Conservation (phyloP, 2,888 invertebrate species). For the Anaspis maculata region DNA sequence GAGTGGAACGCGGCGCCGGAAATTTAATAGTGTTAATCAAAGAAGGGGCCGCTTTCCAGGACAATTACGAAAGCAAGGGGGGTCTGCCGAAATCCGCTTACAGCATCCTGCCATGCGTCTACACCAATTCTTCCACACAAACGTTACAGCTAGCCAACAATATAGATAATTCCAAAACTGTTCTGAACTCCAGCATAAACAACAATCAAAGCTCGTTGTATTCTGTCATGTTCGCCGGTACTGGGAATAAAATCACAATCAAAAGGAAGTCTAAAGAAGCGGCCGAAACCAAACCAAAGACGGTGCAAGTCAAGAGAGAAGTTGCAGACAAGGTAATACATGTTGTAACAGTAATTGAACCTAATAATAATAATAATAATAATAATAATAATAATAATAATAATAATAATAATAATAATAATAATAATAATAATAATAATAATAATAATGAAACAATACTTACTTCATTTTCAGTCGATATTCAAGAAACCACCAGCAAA, state of each 20-base stretch:
- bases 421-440: too few relatives aligned
- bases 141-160: slow-evolving; percentile 32
- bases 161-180: slow-evolving; percentile 17
- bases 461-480: slow-evolving; percentile 33
- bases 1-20: slow-evolving; percentile 44
- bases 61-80: slow-evolving; percentile 64
- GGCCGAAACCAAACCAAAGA: slow-evolving; percentile 45
- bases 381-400: too few relatives aligned
- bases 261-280: slow-evolving; percentile 58
- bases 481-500: slow-evolving; percentile 45
- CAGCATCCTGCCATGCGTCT: slow-evolving; percentile 65
- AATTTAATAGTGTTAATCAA: slow-evolving; percentile 68
- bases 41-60: slow-evolving; percentile 71
- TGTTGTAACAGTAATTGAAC: too few relatives aligned
- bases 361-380: too few relatives aligned
- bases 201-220: slow-evolving; percentile 55
- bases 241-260: slow-evolving; percentile 76
- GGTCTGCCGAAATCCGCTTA: slow-evolving; percentile 68
- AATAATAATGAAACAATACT: too few relatives aligned
- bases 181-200: slow-evolving; percentile 22
- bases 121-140: slow-evolving; percentile 55
- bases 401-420: too few relatives aligned
- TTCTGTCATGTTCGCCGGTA: slow-evolving; percentile 72
- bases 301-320: slow-evolving; percentile 18
- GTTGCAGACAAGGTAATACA: slow-evolving; percentile 11